Base-by-base conservation (phyloP, 1,140 invertebrate species). In the Lepidostoma basale region DNA sequence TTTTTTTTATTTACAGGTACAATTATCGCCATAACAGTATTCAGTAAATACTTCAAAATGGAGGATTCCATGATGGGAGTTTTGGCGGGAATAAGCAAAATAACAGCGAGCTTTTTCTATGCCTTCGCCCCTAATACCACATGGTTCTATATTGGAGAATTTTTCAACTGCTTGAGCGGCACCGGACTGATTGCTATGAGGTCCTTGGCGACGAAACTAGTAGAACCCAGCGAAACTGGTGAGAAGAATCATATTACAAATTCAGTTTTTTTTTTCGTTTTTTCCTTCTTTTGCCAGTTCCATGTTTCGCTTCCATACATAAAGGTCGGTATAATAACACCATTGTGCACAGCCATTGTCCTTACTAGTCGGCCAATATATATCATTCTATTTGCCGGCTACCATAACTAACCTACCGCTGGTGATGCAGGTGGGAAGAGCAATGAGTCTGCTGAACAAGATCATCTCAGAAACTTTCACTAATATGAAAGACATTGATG, bases 141-240 rank as follows among this genome's bases (percentile, higher is more conserved):
- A 1, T 82, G 79, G 79, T 78, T 83, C 28, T 83, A 77, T 44
- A 20, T 73, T 6, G 84, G 78, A 20, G 81, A 82, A 2, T 73
- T 77, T 8, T 78, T 87, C 6, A 84, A 85, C 67, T 78, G 87
- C 23, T 81, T 87, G 45, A 85, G 83, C 28, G 83, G 81, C 20
- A 78, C 83, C 4, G 83, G 83, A 39, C 75, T 79, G 3, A 84
- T 85, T 3, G 82, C 81, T 1, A 80, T 86, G 18, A 77, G 85
- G 66, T 86, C 86, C 3, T 73, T 87, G 42, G 84, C 84, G 2
- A 86, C 86, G 0, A 87, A 88, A 76, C 76, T 86, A 2, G 85
- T 87, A 1, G 75, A 79, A 4, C 77, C 78, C n/a, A 78, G 84
- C 36, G 79, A 86, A 77, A 77, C 80, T 58, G 81, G 80, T 82